phyloP scores from a whole-genome alignment of 2,888 invertebrate species.

The Drosophila siamana region DNA sequence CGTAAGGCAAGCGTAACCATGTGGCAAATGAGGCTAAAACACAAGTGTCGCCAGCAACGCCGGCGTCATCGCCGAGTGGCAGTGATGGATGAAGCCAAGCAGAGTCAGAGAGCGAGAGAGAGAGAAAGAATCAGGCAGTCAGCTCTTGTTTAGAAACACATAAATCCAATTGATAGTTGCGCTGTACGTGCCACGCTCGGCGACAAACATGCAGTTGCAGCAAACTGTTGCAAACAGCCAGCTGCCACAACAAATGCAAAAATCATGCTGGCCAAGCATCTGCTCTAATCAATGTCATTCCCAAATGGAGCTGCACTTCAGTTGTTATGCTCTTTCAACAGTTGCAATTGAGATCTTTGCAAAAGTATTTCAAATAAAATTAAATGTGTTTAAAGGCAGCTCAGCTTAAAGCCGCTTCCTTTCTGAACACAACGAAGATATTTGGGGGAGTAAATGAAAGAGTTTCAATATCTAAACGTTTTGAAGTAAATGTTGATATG shows the following conservation, averaged over 20 bases:
- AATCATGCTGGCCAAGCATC: neutral
- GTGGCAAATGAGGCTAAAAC: constrained; percentile 72
- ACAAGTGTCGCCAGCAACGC: constrained; percentile 55
- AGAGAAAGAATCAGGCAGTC: neutral
- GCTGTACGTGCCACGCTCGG: neutral
- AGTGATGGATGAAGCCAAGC: constrained; percentile 54
- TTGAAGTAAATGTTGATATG: too few species aligned
- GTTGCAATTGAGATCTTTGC: too few species aligned
- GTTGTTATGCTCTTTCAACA: too few species aligned
- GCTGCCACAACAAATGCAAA: neutral
- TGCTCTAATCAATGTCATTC: too few species aligned
- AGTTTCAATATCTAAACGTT: too few species aligned
- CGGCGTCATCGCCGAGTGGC: constrained; percentile 40
- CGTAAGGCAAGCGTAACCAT: constrained; percentile 57
- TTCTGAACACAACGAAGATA: too few species aligned
- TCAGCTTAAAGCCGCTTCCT: too few species aligned
- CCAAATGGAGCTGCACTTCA: too few species aligned
- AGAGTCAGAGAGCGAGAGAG: neutral
- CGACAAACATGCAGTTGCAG: neutral
- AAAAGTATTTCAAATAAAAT: too few species aligned
- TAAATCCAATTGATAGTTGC: constrained; percentile 34
- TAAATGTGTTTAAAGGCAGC: too few species aligned
- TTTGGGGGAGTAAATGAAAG: too few species aligned
- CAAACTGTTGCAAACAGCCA: neutral
- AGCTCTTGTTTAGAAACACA: constrained; percentile 14